Conservation (phyloP, 1,140 invertebrate genomes). For the Zaprionus camerounensis region DNA sequence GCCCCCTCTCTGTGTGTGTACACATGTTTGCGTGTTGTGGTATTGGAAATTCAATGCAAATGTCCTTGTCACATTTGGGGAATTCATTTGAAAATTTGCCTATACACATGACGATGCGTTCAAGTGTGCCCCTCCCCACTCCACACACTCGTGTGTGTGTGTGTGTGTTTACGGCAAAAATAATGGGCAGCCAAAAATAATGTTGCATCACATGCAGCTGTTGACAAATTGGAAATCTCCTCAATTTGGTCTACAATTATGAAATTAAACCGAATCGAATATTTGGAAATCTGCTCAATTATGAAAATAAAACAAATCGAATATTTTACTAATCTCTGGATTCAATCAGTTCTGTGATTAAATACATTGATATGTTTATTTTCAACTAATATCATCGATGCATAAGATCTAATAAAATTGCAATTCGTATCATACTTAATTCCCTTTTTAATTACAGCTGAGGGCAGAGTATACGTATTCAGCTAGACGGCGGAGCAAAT, state of each 20-base stretch:
- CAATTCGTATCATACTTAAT: neutral
- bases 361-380: neutral
- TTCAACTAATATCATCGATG: neutral
- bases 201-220: conserved; percentile 21
- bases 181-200: conserved; percentile 65
- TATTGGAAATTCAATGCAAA: conserved; percentile 76
- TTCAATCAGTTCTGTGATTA: neutral
- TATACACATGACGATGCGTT: conserved; percentile 43
- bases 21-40: conserved; percentile 51
- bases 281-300: conserved; percentile 1
- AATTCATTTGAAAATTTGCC: conserved; percentile 73
- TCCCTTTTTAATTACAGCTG: neutral
- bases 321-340: neutral
- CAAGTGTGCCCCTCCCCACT: conserved; percentile 16
- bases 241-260: conserved; percentile 26
- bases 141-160: neutral
- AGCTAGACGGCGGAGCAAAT: neutral
- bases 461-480: neutral
- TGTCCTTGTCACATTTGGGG: conserved; percentile 79
- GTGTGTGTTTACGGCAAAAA: conserved; percentile 32
- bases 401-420: neutral
- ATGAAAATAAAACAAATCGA: neutral
- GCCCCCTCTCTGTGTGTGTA: conserved; percentile 3
- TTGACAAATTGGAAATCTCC: conserved; percentile 33
- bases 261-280: conserved; percentile 6